Evolutionary conservation across 2,888 invertebrate genomes (phyloP), one percentile per base, ranked within the genome.

Genomic region (Cryptus armator): DNA sequence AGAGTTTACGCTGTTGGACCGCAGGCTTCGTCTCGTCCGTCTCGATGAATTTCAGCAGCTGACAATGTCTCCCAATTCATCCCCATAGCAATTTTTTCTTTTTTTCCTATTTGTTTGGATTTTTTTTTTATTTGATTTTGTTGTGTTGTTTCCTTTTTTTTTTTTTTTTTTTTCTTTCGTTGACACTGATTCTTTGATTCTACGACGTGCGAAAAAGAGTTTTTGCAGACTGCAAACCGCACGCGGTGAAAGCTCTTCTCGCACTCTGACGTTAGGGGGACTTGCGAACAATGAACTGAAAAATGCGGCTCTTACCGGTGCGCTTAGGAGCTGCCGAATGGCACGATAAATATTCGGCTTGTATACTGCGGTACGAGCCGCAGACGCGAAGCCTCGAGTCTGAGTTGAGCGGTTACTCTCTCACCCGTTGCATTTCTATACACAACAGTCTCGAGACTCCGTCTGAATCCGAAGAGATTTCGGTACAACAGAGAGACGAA

Each of bases 301-400:
- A 88, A 89, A 89, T 89, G 88, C 86, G 86, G 88, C 90, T 90
- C 88, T 90, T 89, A 88, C 86, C 85, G 79, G 84, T 88, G 87
- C 87, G 90, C 89, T 91, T 90, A 88, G 86, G 86, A 84, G 86
- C 16, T 62, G 78, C 85, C 86, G 88, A 91, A 91, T 90, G 89
- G 90, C 86, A 88, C 89, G 88, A 91, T 91, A 92, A 92, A 92
- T 91, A 91, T 90, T 89, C 89, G 71, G 70, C 44, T 48, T 87
- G 86, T 71, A 66, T 68, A 66, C 67, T n/a, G 56, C 37, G 56
- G 56, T 12, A 10, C 32, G 29, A 46, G 32, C 48, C 56, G 59
- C 43, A 32, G 44, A 72, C 32, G n/a, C 12, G 62, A 37, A 56
- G 62, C 44, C 29, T 76, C 72, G 66, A 74, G 62, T 81, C 82